A percentile compares a stretch with the other conserved stretches of the same genome.
Conservation (phyloP, 2,113 vertebrate genomes). For the Puffinus mauretanicus region DNA sequence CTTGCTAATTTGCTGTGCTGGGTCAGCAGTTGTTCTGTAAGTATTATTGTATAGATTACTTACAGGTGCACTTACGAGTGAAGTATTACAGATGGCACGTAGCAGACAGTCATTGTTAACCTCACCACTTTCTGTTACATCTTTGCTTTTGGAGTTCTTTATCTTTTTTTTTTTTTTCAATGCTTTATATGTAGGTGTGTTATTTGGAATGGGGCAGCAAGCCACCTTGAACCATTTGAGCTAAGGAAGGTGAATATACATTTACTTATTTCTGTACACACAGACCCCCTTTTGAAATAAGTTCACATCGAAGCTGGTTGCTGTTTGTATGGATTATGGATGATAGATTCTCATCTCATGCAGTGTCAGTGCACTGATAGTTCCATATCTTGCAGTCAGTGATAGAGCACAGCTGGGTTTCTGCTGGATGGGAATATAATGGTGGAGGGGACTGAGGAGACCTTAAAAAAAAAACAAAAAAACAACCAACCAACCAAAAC, state of each 20-base stretch:
- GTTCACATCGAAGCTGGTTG: neutral
- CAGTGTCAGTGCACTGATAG: neutral
- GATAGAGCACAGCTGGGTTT: neutral
- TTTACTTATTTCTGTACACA: neutral
- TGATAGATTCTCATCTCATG: neutral
- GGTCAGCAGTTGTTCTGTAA: neutral
- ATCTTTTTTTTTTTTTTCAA: neutral
- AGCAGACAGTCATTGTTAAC: neutral
- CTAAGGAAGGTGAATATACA: neutral
- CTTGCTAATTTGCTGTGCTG: neutral
- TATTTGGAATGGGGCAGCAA: neutral
- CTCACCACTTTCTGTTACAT: neutral
- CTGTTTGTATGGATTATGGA: neutral
- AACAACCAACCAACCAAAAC: no score
- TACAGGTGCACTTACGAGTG: neutral
- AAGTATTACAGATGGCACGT: neutral
- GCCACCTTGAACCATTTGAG: neutral
- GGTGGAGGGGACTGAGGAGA: neutral
- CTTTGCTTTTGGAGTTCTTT: neutral
- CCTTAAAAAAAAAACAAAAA: neutral
- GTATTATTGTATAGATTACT: neutral
- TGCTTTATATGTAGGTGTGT: neutral
- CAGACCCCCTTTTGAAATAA: neutral
- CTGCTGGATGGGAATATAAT: neutral
- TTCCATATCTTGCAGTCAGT: neutral